Percentiles rank a stretch among this genome's conserved stretches.
phyloP scores from a whole-genome alignment of 2,888 invertebrate species.

The Choristoneura rosaceana region DNA sequence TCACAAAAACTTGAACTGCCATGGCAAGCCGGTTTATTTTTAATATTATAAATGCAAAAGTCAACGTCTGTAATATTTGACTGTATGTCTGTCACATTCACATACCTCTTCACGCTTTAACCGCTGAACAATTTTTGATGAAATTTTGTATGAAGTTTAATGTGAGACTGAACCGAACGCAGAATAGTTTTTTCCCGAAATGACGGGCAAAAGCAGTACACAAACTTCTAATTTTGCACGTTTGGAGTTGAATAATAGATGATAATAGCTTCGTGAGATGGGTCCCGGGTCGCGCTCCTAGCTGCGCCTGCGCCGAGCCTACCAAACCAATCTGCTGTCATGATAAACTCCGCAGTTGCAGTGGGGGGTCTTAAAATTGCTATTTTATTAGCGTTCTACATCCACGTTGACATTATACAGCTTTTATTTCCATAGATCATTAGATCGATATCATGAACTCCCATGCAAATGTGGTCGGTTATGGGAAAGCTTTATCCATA shows the following conservation, averaged over 20 bases:
- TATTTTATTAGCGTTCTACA: conserved; percentile 59
- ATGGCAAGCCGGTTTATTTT: not conserved
- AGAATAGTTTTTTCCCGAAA: no score
- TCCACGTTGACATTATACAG: conserved; percentile 57
- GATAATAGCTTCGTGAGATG: not conserved
- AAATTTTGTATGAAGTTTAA: no score
- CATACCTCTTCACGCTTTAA: no score
- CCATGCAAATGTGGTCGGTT: conserved; percentile 41
- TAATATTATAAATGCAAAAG: no score
- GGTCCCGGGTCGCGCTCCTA: conserved; percentile 34
- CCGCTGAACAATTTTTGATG: no score
- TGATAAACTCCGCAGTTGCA: conserved; percentile 53
- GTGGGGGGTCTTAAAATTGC: conserved; percentile 65
- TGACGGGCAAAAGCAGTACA: not conserved
- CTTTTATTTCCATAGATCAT: conserved; percentile 55
- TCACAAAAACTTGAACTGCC: not conserved
- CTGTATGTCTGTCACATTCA: no score
- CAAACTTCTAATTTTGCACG: not conserved
- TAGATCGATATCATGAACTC: conserved; percentile 55
- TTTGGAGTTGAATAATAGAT: not conserved
- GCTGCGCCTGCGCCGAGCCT: conserved; percentile 30
- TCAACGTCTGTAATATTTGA: no score
- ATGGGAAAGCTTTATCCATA: conserved; percentile 28
- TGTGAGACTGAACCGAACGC: no score
- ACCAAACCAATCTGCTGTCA: conserved; percentile 45